Base-by-base conservation (phyloP, 1,140 invertebrate genomes). In the Microplitis demolitor region DNA sequence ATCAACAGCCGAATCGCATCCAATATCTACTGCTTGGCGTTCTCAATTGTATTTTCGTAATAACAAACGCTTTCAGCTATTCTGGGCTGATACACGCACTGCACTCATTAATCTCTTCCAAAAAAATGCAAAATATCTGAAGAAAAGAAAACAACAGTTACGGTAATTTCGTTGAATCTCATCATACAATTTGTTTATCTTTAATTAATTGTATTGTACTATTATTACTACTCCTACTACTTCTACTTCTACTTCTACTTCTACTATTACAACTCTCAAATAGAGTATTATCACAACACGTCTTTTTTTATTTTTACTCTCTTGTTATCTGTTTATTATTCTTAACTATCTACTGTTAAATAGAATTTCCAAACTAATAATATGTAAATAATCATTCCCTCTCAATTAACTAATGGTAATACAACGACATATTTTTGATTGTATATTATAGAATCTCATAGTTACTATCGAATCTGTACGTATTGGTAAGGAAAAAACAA, bases 1-100 rank as follows among this genome's bases (percentile, higher is more conserved):
- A 56, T 51, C 75, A 9, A 45, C 72, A 69, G 73, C 80, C 56
- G 77, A 80, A 71, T 53, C 14, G 31, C 56, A 16, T 31, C 73
- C 77, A 78, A 69, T 79, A 69, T 72, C 71, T 71, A 74, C 73
- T 51, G 66, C 78, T 67, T 71, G 74, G 61, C 76, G 77, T 62
- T 77, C 76, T 76, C 73, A 80, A 66, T 72, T 82, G 74, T 82
- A 81, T 67, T 77, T 79, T 69, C 79, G 80, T 76, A 80, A 45
- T 45, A 45, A 81, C 73, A 83, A 84, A 78, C 77, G 81, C 78
- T 83, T 83, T 72, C 81, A 81, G 77, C 75, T 83, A 63, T 62
- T 50, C 8, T 83, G 81, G 82, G 73, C 77, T 76, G 80, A 74
- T 76, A 79, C 78, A 74, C 78, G 80, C 75, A 83, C 78, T 53